phyloP scores from a whole-genome alignment of 2,113 vertebrate genomes.

The Ammospiza nelsoni region DNA sequence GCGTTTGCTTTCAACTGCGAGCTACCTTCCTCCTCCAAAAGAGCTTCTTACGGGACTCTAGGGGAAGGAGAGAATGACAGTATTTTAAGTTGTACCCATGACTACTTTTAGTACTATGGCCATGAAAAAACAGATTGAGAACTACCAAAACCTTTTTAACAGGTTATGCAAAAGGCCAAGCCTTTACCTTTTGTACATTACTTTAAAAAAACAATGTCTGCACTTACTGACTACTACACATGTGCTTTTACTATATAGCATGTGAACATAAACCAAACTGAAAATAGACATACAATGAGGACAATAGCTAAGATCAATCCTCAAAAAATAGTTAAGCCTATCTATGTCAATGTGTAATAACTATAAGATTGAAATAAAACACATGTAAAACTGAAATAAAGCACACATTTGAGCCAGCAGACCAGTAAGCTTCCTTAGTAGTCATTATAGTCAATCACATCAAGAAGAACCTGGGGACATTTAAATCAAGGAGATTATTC shows the following conservation, averaged over 20 bases:
- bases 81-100: not conserved
- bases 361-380: not conserved
- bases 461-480: not conserved
- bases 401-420: not conserved
- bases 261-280: not conserved
- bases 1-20: not conserved
- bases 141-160: not conserved
- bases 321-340: not conserved
- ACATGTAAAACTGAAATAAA: not conserved
- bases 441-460: not conserved
- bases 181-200: not conserved
- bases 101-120: not conserved
- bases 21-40: not conserved
- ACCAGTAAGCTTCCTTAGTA: not conserved
- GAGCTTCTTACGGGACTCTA: not conserved
- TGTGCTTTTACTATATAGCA: not conserved
- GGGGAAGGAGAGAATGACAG: not conserved
- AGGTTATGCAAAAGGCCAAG: not conserved
- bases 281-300: not conserved
- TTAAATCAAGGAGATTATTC: not conserved
- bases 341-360: not conserved
- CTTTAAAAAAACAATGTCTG: not conserved
- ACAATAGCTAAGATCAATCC: not conserved
- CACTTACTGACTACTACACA: not conserved
- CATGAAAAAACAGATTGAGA: not conserved